A percentile compares a stretch with the other conserved stretches of the same genome.
These are phyloP conservation scores for Erythrocebus patas DNA, from an alignment of 2,113 vertebrate species.

Conservation along the genomic window DNA sequence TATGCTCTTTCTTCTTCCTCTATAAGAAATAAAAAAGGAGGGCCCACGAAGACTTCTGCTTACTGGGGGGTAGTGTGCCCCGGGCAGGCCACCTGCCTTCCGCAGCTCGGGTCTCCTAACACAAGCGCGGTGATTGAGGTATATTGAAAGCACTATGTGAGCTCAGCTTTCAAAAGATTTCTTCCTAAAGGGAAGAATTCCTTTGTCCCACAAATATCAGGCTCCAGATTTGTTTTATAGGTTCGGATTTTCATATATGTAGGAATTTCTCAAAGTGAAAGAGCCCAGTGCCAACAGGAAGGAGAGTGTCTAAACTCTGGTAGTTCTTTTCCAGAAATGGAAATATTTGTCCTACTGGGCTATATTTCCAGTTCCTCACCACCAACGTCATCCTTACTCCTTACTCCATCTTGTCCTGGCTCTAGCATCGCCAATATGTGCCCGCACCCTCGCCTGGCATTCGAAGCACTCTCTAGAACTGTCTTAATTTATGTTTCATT, in stretches of 20 bases:
- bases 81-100: fast-evolving
- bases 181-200: background rate
- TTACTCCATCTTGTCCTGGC: background rate
- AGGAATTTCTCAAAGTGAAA: background rate
- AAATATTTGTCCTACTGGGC: no score
- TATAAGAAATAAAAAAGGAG: background rate
- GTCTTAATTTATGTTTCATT: background rate
- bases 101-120: fast-evolving
- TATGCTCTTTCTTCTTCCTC: background rate
- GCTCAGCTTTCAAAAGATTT: background rate
- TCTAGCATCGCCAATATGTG: fast-evolving
- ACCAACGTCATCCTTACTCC: no score
- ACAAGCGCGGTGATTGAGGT: background rate
- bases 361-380: background rate
- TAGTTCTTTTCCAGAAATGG: background rate
- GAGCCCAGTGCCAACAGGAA: background rate
- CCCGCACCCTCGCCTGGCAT: background rate
- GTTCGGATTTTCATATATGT: background rate
- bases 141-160: background rate
- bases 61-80: background rate
- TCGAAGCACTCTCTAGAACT: background rate
- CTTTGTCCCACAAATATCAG: background rate
- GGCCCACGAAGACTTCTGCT: background rate
- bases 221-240: background rate
- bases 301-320: background rate